A percentile compares a stretch with the other conserved stretches of the same genome.
Evolutionary conservation across 1,140 invertebrate genomes (phyloP).

Genomic region (Drosophila dunni): DNA sequence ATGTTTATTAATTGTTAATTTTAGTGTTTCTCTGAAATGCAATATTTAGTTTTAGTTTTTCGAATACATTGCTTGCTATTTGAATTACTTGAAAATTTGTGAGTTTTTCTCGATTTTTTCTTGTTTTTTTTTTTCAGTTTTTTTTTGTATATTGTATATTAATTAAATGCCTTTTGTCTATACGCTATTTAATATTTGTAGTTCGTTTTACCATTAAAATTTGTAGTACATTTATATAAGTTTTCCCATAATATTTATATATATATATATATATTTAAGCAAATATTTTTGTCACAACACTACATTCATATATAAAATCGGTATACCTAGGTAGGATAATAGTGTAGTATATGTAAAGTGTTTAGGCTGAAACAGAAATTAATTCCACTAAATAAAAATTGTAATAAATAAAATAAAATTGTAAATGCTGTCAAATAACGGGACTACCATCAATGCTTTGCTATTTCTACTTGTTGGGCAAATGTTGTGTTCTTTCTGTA

Average conservation of each 20-base stretch:
- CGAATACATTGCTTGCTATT: conserved; percentile 58
- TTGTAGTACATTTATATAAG: conserved; percentile 73
- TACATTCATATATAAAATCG: conserved; percentile 82
- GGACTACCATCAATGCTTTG: conserved; percentile 34
- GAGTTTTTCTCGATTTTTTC: conserved; percentile 42
- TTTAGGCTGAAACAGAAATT: conserved; percentile 16
- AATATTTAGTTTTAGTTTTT: conserved; percentile 43
- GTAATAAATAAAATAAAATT: conserved; percentile 15
- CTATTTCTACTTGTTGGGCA: conserved; percentile 64
- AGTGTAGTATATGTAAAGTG: conserved; percentile 33
- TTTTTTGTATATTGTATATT: conserved; percentile 49
- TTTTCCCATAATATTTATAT: conserved; percentile 56
- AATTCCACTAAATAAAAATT: background rate
- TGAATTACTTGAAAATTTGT: conserved; percentile 79
- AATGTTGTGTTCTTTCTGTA: conserved; percentile 34
- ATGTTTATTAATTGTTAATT: conserved; percentile 30
- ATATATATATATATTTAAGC: conserved; percentile 36
- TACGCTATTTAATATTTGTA: conserved; percentile 79
- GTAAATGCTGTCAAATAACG: conserved; percentile 16
- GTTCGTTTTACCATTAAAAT: conserved; percentile 75
- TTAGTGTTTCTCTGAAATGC: conserved; percentile 56
- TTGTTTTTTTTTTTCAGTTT: background rate
- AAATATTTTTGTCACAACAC: conserved; percentile 70
- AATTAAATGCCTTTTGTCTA: conserved; percentile 73
- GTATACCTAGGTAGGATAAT: conserved; percentile 62